Conservation (phyloP, 2,888 invertebrate genomes). For the Lepidochrysops patricia region DNA sequence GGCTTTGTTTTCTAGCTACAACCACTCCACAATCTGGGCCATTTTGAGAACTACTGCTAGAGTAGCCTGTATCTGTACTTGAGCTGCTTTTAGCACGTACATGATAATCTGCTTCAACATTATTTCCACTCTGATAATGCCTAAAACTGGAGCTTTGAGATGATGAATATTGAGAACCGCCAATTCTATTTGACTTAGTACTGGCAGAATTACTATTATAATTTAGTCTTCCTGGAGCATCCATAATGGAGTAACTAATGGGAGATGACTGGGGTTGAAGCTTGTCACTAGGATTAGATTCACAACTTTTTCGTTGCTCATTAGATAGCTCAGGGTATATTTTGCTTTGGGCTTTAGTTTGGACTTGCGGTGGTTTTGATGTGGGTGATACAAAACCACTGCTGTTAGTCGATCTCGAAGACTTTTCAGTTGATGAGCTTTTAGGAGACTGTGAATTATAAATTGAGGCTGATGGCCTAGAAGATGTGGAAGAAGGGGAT, state of each 20-base stretch:
- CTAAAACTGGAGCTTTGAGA: conserved; percentile 73
- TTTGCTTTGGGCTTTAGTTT: conserved; percentile 86
- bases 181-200: conserved; percentile 64
- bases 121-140: conserved; percentile 77
- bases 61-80: conserved; percentile 77
- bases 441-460: conserved; percentile 62
- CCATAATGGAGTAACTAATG: conserved; percentile 85
- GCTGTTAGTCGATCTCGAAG: conserved; percentile 43
- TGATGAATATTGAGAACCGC: conserved; percentile 67
- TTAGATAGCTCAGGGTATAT: conserved; percentile 80
- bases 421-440: conserved; percentile 51
- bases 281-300: conserved; percentile 65
- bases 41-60: conserved; percentile 76
- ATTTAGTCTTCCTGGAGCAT: conserved; percentile 77
- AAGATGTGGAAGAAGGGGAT: conserved; percentile 68
- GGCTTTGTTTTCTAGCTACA: conserved; percentile 80
- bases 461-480: conserved; percentile 59
- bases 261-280: conserved; percentile 79
- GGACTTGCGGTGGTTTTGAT: conserved; percentile 73
- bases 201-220: conserved; percentile 72
- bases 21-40: conserved; percentile 80
- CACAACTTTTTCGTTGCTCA: conserved; percentile 74
- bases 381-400: conserved; percentile 73
- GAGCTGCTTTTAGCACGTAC: conserved; percentile 76
- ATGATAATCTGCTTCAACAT: conserved; percentile 77